These are phyloP conservation scores for Magallana gigas DNA, from an alignment of 1,140 invertebrate species.

Conservation along the genomic window DNA sequence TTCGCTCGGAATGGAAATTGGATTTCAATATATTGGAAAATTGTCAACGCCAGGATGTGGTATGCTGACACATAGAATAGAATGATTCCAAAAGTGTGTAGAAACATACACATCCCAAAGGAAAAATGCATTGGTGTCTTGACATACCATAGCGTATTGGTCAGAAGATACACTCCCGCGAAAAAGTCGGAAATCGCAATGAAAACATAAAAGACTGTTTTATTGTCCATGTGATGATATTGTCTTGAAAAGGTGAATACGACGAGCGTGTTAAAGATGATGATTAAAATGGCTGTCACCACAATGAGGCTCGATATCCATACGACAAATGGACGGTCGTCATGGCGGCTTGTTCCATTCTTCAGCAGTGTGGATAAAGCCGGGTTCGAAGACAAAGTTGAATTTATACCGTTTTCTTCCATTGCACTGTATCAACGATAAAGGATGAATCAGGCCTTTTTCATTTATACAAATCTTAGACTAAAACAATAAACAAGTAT, in stretches of 20 bases:
- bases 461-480: no score
- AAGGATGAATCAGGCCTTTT: no score
- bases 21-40: conserved; percentile 1
- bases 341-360: not conserved
- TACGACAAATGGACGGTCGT: not conserved
- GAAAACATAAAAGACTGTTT: not conserved
- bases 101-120: not conserved
- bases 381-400: not conserved
- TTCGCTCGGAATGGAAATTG: not conserved
- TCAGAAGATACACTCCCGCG: not conserved
- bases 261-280: not conserved
- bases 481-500: no score
- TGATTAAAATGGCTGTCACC: not conserved
- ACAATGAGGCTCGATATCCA: conserved; percentile 18
- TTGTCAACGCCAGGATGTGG: conserved; percentile 10
- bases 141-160: not conserved
- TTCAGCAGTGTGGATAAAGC: not conserved
- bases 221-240: not conserved
- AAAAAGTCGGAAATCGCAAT: conserved; percentile 15
- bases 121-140: conserved; percentile 5
- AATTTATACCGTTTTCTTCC: not conserved
- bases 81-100: conserved; percentile 14
- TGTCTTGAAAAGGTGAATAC: not conserved
- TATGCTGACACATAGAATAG: not conserved
- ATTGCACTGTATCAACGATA: no score